Percentiles rank a stretch among this genome's conserved stretches.
phyloP scores from a whole-genome alignment of 2,797 vertebrate genomes.

The Tragopan temminckii region DNA sequence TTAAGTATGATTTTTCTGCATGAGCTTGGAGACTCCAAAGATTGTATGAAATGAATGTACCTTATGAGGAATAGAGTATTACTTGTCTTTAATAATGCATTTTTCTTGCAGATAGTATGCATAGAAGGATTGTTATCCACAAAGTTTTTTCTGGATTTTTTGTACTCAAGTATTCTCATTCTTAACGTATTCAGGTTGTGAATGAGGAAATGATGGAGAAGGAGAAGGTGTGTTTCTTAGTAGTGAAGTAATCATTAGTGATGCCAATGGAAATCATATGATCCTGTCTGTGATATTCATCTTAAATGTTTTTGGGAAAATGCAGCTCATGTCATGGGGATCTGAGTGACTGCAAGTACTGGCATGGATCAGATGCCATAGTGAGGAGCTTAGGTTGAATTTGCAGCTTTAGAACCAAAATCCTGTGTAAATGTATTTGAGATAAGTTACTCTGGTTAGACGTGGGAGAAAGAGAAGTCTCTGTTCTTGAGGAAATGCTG shows the following conservation, averaged over 20 bases:
- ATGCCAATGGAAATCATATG: neutral
- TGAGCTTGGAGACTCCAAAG: neutral
- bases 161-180: neutral
- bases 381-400: neutral
- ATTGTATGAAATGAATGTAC: neutral
- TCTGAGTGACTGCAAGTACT: neutral
- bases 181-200: neutral
- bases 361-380: neutral
- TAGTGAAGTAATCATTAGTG: neutral
- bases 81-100: neutral
- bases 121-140: neutral
- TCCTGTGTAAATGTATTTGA: neutral
- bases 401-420: neutral
- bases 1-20: neutral
- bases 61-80: neutral
- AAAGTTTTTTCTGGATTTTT: neutral
- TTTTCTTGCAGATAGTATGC: neutral
- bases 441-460: neutral
- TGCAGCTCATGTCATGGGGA: neutral
- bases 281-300: neutral
- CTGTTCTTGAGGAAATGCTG: neutral
- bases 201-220: neutral
- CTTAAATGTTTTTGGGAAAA: neutral
- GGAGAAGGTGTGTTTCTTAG: neutral
- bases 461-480: neutral